phyloP scores from a whole-genome alignment of 1,140 invertebrate genomes.

The Anastatus disparis region DNA sequence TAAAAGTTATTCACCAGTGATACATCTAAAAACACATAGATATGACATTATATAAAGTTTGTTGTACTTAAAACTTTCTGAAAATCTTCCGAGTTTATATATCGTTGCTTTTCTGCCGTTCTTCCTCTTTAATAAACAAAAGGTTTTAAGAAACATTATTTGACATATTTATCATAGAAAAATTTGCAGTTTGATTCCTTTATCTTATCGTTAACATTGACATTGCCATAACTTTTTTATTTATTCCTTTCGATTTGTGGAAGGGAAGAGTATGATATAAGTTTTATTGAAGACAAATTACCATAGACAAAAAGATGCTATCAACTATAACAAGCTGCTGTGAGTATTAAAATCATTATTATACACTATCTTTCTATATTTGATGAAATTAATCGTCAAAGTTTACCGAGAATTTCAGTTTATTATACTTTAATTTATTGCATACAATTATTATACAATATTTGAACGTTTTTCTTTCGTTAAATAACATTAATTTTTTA shows the following conservation, averaged over 20 bases:
- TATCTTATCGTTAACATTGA: slow-evolving; percentile 28
- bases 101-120: not conserved
- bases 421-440: no score
- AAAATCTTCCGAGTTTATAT: slow-evolving; percentile 8
- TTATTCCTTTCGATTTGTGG: not conserved
- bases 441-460: no score
- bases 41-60: no score
- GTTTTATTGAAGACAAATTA: not conserved
- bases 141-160: not conserved
- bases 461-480: no score
- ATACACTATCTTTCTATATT: no score
- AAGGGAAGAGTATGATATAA: slow-evolving; percentile 4
- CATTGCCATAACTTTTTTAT: slow-evolving; percentile 5
- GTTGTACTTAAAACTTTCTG: not conserved
- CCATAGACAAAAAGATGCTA: slow-evolving; percentile 19
- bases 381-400: no score
- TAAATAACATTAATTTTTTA: no score
- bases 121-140: not conserved
- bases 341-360: slow-evolving; percentile 14
- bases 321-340: slow-evolving; percentile 18
- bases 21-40: no score
- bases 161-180: not conserved
- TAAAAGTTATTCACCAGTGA: no score
- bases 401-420: no score
- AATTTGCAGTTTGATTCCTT: not conserved